phyloP scores from a whole-genome alignment of 1,140 invertebrate genomes.

The Brachionus sp. region DNA sequence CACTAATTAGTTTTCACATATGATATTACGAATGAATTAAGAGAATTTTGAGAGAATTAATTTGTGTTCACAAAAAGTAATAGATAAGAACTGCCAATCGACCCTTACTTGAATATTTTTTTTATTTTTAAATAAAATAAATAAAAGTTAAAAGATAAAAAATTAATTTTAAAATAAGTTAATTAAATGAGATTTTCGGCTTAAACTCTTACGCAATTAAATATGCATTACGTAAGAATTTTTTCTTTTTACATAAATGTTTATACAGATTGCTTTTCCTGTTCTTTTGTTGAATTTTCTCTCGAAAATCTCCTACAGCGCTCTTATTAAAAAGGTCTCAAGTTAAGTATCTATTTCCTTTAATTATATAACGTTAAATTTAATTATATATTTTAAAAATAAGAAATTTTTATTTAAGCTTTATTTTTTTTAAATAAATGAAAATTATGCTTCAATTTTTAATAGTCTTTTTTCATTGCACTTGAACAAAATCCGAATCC shows the following conservation, averaged over 20 bases:
- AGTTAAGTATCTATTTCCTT: neutral
- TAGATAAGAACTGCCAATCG: too few species aligned
- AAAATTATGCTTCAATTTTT: neutral
- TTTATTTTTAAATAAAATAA: too few species aligned
- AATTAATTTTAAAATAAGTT: neutral
- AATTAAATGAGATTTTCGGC: conserved; percentile 2
- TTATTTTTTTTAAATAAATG: neutral
- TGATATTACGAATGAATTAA: neutral
- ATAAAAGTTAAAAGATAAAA: neutral
- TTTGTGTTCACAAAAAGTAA: too few species aligned
- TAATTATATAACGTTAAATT: neutral
- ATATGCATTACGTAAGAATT: neutral
- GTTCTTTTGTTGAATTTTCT: neutral
- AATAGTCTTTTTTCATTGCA: neutral
- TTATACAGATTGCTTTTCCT: neutral
- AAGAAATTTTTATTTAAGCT: neutral
- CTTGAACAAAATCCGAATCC: neutral
- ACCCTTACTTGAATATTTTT: too few species aligned
- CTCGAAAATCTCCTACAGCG: neutral
- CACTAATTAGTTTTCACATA: neutral
- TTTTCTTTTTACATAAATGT: neutral
- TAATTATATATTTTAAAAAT: neutral
- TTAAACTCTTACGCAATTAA: neutral
- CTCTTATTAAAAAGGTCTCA: neutral
- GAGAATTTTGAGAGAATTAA: neutral